Base-by-base conservation (phyloP, 2,797 vertebrate species). In the Clarias laeviceps region DNA sequence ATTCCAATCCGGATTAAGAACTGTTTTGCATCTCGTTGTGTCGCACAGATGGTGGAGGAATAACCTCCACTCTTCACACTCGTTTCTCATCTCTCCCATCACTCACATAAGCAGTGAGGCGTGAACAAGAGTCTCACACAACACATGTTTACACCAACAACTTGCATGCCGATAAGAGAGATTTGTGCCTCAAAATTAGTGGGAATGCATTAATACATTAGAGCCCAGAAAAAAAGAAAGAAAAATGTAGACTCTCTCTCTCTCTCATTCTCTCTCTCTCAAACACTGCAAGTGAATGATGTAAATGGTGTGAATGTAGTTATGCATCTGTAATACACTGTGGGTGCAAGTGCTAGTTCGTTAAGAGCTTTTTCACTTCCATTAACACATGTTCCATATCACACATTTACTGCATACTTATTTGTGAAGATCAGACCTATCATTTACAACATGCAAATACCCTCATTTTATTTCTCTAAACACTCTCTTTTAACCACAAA, bases 141-240 rank as follows among this genome's bases (percentile, higher is more conserved):
- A 69, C 69, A 83, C 82, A 66, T 86, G 85, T 87, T 87, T 84
- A 57, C 62, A 82, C 72, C 80, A 59, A 82, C 64, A 82, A 82
- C 84, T 73, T 54, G 66, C 84, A 40, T 45, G 56, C 56, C 22
- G 80, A 77, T 77, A 45, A 66, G 79, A 66, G 45, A 57, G 59
- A 57, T n/a, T n/a, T 68, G 61, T 59, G 29, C 82, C 62, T 32
- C 8, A 7, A 65, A 77, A 80, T 62, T 20, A 79, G 62, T n/a
- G 14, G 18, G 14, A 80, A 32, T 11, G 18, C 34, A 2, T 32
- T n/a, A 12, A 37, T n/a, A 45, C 32, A 12, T 11, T 57, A 54
- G 54, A 54, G 54, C 5, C 37, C 0, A 27, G 45, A n/a, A 69
- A 82, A 68, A 82, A 24, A 84, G 32, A 20, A 9, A 59, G 4